Conservation (phyloP, 2,888 invertebrate species). For the Meganola albula region DNA sequence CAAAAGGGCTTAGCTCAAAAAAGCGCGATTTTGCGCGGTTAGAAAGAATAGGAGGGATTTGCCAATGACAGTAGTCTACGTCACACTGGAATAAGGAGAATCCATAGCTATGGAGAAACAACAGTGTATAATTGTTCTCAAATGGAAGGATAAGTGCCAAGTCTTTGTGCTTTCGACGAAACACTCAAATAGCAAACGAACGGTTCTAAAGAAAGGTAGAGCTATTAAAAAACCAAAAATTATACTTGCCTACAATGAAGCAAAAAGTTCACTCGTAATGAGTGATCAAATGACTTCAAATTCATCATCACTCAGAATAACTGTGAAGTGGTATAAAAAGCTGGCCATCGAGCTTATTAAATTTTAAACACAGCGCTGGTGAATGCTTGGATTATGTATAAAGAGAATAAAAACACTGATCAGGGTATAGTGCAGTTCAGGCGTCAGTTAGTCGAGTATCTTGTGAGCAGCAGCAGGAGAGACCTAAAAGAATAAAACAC, state of each 20-base stretch:
- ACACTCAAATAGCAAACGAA: constrained; percentile 9
- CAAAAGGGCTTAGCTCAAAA: constrained; percentile 2
- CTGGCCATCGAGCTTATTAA: constrained; percentile 1
- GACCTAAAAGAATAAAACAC: constrained; percentile 5
- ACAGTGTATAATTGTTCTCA: constrained; percentile 17
- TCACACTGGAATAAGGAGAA: constrained; percentile 20
- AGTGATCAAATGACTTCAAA: constrained; percentile 12
- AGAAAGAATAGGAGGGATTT: constrained; percentile 19
- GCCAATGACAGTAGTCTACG: constrained; percentile 15
- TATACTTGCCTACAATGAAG: constrained; percentile 6
- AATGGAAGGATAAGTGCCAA: constrained; percentile 22
- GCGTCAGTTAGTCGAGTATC: constrained; percentile 1
- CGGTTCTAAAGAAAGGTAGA: constrained; percentile 3
- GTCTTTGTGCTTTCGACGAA: constrained; percentile 21
- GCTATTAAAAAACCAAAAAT: constrained; percentile 2
- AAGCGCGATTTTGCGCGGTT: constrained; percentile 11
- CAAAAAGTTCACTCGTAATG: constrained; percentile 8
- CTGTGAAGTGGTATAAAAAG: constrained; percentile 7
- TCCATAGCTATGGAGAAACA: constrained; percentile 19
- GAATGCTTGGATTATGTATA: constrained; percentile 6
- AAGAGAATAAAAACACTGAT: background rate
- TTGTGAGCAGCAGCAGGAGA: constrained; percentile 2
- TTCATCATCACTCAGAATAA: constrained; percentile 7
- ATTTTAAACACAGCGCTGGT: constrained; percentile 7
- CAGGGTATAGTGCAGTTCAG: background rate